Evolutionary conservation across 2,888 invertebrate genomes (phyloP), one percentile per base, ranked within the genome.

Genomic region (Ferdinandea cuprea): DNA sequence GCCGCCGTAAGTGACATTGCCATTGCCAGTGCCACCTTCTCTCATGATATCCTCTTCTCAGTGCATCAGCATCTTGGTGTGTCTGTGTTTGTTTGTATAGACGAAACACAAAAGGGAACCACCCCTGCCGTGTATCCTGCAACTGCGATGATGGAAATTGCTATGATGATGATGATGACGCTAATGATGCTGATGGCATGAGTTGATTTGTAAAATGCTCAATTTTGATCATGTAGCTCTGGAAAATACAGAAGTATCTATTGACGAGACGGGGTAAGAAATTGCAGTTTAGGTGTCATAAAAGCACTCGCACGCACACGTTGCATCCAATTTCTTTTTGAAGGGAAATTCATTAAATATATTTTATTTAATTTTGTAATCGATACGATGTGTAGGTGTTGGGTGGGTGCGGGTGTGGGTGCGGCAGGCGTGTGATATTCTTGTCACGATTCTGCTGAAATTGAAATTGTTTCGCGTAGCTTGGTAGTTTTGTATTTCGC

Each of bases 381-480:
- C 73, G 35, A 74, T 66, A 58, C 25, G 58, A n/a, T 44, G 19
- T 37, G 35, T 25, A 42, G 28, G 54, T 21, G 25, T n/a, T 7
- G 3, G 65, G 37, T 42, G 48, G 40, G 35, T 35, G 25, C 8
- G 17, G 17, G 6, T 6, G n/a, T n/a, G 7, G 28, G 63, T 37
- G 21, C 6, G 21, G 25, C 15, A 11, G 35, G 4, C 13, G 37
- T n/a, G n/a, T 7, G 1, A 17, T 44, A 81, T 81, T 65, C 76
- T 17, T 5, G 54, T 76, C 81, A 81, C 71, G 81, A 71, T 54
- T 59, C 52, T 13, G 30, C 25, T 74, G 76, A 65, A 78, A 78
- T 78, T 72, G 71, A 78, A 81, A 71, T 81, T 76, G 65, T 81
- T 76, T 81, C 69, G 76, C 81, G 76, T 81, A 52, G 52, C 25